Evolutionary conservation across 2,888 invertebrate species (phyloP), one percentile per base, ranked within the genome.

Genomic region (Helobdella robusta): DNA sequence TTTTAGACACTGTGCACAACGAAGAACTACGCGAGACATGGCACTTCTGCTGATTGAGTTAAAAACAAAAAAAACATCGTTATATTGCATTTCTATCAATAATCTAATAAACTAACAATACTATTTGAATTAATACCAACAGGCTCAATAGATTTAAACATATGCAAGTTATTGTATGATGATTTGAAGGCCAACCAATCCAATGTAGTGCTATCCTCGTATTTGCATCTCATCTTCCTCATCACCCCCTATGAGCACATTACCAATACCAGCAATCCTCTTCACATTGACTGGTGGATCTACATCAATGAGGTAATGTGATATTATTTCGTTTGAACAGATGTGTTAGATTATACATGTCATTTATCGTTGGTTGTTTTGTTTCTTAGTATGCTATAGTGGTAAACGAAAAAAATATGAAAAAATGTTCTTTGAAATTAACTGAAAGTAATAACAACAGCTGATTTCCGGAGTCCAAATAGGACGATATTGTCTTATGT

Each of bases 221-320:
- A 86, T 74, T 83, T 92, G 44, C 95, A 97, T 79, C 82, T 97
- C 25, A 81, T 95, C 61, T 93, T 89, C 81, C 81, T 94, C 36
- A 87, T 93, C 65, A 88, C 91, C 25, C 89, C 89, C 18, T 86
- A 89, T 76, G 86, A 88, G 67, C 78, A 82, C 1, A 69, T 68
- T 44, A 48, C 59, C 15, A 23, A 52, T 15, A 64, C 76, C 20
- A 69, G n/a, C n/a, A n/a, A n/a, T n/a, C n/a, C n/a, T n/a, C n/a
- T n/a, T n/a, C n/a, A 67, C 18, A 74, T 76, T 5, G 70, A 73
- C 54, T 79, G 79, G 78, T 73, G 72, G 68, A 72, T 72, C 48
- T 78, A 76, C 68, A 73, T 77, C 40, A 69, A 75, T 54, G 73
- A 76, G 76, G 78, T 78, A 15, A 40, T 15, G n/a, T n/a, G n/a